Base-by-base conservation (phyloP, 2,797 vertebrate genomes). In the Synaphobranchus kaupii region DNA sequence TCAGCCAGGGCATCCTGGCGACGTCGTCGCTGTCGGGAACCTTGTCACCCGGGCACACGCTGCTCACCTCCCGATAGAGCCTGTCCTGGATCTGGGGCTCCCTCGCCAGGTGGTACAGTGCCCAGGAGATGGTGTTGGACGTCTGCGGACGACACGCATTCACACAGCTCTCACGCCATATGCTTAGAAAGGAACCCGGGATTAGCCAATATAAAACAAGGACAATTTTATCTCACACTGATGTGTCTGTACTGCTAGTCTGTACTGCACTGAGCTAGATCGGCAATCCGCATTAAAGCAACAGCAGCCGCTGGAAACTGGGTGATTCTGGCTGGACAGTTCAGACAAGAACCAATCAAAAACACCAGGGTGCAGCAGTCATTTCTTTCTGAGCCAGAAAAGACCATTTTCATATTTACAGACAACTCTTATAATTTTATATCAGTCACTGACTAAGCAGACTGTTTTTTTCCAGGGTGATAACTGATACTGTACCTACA, bases 41-140 rank as follows among this genome's bases (percentile, higher is more conserved):
- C 83, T 90, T 90, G 87, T 94, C 92, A 47, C 95, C 94, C 0
- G 95, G 96, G 28, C 94, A 96, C 73, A 95, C 87, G 0, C 90
- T 82, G 1, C 86, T 88, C 83, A 97, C 94, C 86, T 97, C 96
- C 86, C 94, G 92, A 86, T 95, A 91, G 0, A 97, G 31, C 86
- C 89, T 90, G 0, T 96, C 92, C 83, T 97, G 96, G 87, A 94
- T 94, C 88, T 92, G 90, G 0, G 95, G 95, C 83, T 95, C 91
- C 84, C 84, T 91, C 0, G 96, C 96, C 92, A 97, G 76, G 20
- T 92, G 90, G 89, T 97, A 97, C 86, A 97, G 86, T 22, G 88
- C 85, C 96, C 96, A 97, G 0, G 95, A 94, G 85, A 96, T 90
- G 0, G 96, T 97, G 93, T 97, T 97, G 87, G 96, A 97, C 2